These are phyloP conservation scores for Nomada fabriciana DNA, from an alignment of 2,888 invertebrate species.

Conservation along the genomic window DNA sequence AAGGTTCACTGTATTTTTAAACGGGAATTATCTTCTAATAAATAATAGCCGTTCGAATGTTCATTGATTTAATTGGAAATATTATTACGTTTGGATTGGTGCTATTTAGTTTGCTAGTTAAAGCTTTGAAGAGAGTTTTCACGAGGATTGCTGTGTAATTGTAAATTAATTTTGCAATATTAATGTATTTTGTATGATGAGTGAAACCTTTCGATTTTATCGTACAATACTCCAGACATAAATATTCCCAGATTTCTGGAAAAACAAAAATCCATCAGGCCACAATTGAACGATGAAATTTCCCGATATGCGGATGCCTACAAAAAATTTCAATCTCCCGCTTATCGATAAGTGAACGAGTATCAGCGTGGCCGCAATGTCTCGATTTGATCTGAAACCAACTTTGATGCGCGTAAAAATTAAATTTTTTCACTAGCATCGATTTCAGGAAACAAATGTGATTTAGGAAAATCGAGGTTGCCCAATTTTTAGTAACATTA, in stretches of 20 bases:
- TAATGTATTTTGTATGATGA: neutral
- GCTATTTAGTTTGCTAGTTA: no score
- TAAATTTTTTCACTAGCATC: neutral
- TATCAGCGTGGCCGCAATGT: neutral
- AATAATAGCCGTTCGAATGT: no score
- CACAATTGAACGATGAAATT: conserved; percentile 26
- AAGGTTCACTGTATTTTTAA: no score
- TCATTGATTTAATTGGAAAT: no score
- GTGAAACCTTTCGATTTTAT: conserved; percentile 17
- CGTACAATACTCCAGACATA: neutral
- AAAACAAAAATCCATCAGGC: conserved; percentile 16
- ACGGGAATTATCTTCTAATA: no score
- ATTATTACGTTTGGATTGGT: no score
- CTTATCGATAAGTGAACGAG: conserved; percentile 37
- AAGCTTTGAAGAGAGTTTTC: no score
- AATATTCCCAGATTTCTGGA: conserved; percentile 12
- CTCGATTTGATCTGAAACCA: conserved; percentile 6
- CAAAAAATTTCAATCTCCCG: conserved; percentile 42
- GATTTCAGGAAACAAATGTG: neutral
- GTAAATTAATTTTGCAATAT: no score
- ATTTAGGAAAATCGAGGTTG: neutral
- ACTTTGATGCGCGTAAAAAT: conserved; percentile 9
- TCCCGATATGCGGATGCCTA: conserved; percentile 20
- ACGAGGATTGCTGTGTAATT: no score
- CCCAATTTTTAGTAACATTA: no score